A percentile compares a stretch with the other conserved stretches of the same genome.
phyloP scores from a whole-genome alignment of 1,140 invertebrate genomes.

The Archivesica marissinica region DNA sequence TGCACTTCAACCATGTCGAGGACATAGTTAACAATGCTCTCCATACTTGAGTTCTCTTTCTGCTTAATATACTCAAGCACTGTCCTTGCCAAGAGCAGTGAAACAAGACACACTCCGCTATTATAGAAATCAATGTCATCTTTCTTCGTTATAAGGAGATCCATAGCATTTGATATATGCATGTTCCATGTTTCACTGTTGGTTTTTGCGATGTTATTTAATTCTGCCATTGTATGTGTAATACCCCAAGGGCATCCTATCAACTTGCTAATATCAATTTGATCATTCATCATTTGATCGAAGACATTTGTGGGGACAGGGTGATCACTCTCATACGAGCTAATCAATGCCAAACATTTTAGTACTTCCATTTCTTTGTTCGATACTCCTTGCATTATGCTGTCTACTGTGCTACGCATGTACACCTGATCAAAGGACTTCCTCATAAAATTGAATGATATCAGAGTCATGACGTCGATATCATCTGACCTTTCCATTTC shows the following conservation, averaged over 20 bases:
- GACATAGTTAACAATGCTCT: conserved; percentile 18
- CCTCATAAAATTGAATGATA: conserved; percentile 47
- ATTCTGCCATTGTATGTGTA: conserved; percentile 10
- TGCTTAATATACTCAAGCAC: conserved; percentile 8
- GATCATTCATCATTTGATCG: conserved; percentile 32
- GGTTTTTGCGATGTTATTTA: neutral
- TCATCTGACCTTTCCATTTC: conserved; percentile 16
- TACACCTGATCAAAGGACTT: conserved; percentile 44
- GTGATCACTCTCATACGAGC: conserved; percentile 41
- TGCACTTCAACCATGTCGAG: conserved; percentile 10
- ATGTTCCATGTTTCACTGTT: conserved; percentile 17
- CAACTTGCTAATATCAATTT: neutral
- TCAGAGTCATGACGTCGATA: conserved; percentile 32
- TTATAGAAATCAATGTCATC: neutral
- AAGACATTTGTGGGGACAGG: conserved; percentile 39
- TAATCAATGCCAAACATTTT: conserved; percentile 10
- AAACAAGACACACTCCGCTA: conserved; percentile 27
- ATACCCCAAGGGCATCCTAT: conserved; percentile 25
- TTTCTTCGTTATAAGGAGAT: conserved; percentile 14
- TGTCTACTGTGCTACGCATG: conserved; percentile 1
- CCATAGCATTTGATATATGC: conserved; percentile 27
- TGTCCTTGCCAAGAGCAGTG: conserved; percentile 32
- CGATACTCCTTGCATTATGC: conserved; percentile 35
- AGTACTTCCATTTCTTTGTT: conserved; percentile 19
- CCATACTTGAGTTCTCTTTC: neutral